Base-by-base conservation (phyloP, 1,140 invertebrate genomes). In the Leptonema lineaticorne region DNA sequence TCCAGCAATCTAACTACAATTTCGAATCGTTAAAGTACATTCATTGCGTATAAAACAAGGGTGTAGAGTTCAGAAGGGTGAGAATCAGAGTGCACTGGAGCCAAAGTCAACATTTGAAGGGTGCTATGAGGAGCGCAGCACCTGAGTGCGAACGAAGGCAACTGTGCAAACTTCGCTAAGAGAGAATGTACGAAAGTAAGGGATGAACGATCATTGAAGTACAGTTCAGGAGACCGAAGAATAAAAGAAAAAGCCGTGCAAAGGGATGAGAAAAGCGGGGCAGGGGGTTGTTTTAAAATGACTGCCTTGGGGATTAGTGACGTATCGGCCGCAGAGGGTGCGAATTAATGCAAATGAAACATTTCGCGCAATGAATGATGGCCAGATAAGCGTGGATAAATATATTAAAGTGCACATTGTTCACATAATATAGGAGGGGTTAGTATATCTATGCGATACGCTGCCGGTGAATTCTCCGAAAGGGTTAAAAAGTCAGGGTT, bases 311-410 rank as follows among this genome's bases (percentile, higher is more conserved):
- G 53, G 67, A 63, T 58, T 57, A 37, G 24, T 5, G 59, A 67
- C 56, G 37, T 68, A 68, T 68, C 67, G 58, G 59, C 69, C 64
- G 14, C 59, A 70, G 64, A 18, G 57, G 66, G 41, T 27, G 66
- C 48, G 58, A 70, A 70, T 70, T 67, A 67, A 70, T 70, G 69
- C 69, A 70, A 70, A 70, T 70, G 69, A 67, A 63, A 70, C 69
- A 70, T 70, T 62, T 37, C 53, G 46, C 67, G 27, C 57, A 62
- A 64, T 58, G 64, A 63, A 30, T 27, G 65, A 70, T 63, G 57
- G 58, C 30, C 63, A 14, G 64, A 70, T 70, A 63, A 29, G 63
- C 46, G 16, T 46, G 63, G 69, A 70, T 67, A 70, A 70, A 67
- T 70, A 62, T 53, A 70, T 70, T 70, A 67, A 62, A 62, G 33